Base-by-base conservation (phyloP, 2,888 invertebrate genomes). In the Leptura quadrifasciata region DNA sequence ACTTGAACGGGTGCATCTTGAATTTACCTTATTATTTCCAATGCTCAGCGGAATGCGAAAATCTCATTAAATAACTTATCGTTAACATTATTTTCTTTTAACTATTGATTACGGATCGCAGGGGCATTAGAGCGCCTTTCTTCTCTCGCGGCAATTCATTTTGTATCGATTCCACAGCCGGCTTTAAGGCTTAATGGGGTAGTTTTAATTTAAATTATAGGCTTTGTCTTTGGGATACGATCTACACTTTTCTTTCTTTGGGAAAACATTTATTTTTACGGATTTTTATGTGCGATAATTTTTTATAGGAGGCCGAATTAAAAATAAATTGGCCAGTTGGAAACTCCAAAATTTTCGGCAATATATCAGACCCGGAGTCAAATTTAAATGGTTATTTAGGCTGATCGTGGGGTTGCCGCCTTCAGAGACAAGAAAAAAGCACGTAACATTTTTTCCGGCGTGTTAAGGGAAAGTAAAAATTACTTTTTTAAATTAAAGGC, bases 161-260 rank as follows among this genome's bases (percentile, higher is more conserved):
- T 58, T 35, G 39, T 58, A 69, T 69, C 58, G 69, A 69, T 69
- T 69, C 63, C 69, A 20, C 21, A 18, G 39, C 54, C 9, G 24
- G 69, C 57, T 58, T 58, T 47, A 15, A 31, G 58, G 69, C 69
- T 69, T 69, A 69, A 69, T 69, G 77, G 72, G 75, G 79, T 79
- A 80, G 79, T 79, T 81, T 80, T 81, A 80, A 80, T 80, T 79
- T 76, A 75, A 81, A 80, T 80, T 81, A 80, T 78, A 79, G 79
- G 79, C 77, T 79, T 70, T 77, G 76, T 78, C 76, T 79, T 65
- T 72, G 61, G 67, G 76, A 70, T 73, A 69, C 76, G 69, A 68
- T 73, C 73, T 73, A 73, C 76, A 76, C 76, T 73, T 76, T 76
- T 76, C 76, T 76, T 74, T 76, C 76, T 73, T 73, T 70, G 73